Evolutionary conservation across 2,888 invertebrate genomes (phyloP), one percentile per base, ranked within the genome.

Genomic region (Tetragnatha montana): DNA sequence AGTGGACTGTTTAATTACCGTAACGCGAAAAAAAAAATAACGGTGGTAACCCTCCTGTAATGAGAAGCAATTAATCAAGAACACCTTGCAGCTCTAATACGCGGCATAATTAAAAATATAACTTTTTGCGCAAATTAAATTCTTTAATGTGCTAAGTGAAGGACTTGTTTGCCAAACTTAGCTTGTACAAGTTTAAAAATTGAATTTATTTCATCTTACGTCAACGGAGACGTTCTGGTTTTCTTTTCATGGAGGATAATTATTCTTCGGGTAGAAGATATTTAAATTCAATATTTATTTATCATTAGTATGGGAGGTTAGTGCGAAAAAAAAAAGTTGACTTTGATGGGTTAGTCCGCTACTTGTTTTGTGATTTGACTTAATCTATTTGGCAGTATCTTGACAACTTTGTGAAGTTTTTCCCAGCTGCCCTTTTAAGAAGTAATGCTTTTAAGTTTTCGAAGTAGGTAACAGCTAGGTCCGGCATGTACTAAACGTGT

Each of bases 281-380:
- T 60, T 60, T 60, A 60, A 60, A 60, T 60, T 60, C 60, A 60
- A 60, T 60, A 60, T 60, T 60, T 60, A 60, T 60, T 60, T 60
- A 60, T 60, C 60, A 60, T 60, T 60, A 60, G 0, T 7, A 8
- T 8, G 4, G 60, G 60, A 10, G 17, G 17, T 60, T 60, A 35
- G 8, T 10, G 4, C 10, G 4, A 60, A 8, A 60, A 60, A 35
- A 60, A 60, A 10, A 60, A 51, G 51, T 51, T 14, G 14, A 10
- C 35, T 35, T 3, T 60, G 60, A 60, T 17, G 60, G 12, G 4
- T 60, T 35, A 17, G 6, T 60, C 60, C 17, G 14, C 12, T 8
- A 60, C 60, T 60, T 60, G 17, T 17, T 60, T 17, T 10, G 14
- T 60, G 7, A 60, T 60, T 35, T 60, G 60, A 60, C 60, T 60